Conservation (phyloP, 2,888 invertebrate genomes). For the Oasisia sp. region DNA sequence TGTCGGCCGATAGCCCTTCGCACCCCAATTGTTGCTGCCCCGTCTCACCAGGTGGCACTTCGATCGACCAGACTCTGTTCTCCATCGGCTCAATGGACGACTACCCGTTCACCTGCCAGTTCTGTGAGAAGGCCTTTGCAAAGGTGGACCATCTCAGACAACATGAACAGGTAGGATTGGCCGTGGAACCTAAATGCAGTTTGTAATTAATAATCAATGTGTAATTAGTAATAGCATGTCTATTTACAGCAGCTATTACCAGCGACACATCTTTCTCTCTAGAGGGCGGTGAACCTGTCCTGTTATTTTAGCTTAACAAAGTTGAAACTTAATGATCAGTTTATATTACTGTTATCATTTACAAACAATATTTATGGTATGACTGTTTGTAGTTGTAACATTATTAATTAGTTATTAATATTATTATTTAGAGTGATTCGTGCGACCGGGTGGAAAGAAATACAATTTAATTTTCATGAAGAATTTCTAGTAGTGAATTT, state of each 20-base stretch:
- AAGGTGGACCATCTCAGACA: slow-evolving; percentile 87
- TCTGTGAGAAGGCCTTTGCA: slow-evolving; percentile 91
- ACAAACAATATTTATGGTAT: too few relatives aligned
- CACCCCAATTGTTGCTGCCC: background rate
- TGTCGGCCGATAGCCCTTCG: background rate
- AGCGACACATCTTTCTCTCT: too few relatives aligned
- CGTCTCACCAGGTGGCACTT: slow-evolving; percentile 20
- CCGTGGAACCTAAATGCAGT: background rate
- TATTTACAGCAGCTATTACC: background rate
- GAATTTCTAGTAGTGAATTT: background rate
- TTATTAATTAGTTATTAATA: too few relatives aligned
- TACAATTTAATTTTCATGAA: background rate
- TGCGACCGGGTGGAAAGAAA: background rate
- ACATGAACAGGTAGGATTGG: slow-evolving; percentile 82
- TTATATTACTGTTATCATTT: too few relatives aligned
- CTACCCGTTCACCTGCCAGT: slow-evolving; percentile 89
- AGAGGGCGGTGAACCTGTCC: too few relatives aligned
- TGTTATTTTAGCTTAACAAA: too few relatives aligned
- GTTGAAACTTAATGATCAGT: too few relatives aligned
- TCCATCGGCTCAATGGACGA: slow-evolving; percentile 72
- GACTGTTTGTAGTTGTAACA: too few relatives aligned
- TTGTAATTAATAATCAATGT: background rate
- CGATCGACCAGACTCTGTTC: slow-evolving; percentile 32
- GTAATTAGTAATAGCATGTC: background rate
- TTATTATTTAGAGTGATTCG: background rate